Percentiles rank a stretch among this genome's conserved stretches.
Conservation (phyloP, 2,888 invertebrate species). For the Mamestra brassicae region DNA sequence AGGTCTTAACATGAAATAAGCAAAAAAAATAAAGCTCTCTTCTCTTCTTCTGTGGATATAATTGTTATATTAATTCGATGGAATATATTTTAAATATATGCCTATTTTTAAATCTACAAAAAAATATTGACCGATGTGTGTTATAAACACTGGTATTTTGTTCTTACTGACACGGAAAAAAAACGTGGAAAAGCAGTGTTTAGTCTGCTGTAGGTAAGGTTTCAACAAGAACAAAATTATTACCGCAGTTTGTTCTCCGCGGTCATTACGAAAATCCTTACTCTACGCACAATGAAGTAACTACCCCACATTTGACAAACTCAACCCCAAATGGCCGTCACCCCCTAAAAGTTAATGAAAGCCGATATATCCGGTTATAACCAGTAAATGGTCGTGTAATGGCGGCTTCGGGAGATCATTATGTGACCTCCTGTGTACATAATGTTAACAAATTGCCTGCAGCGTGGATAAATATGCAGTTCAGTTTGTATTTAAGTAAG, state of each 20-base stretch:
- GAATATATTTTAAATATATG: too few species aligned
- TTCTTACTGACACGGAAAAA: too few species aligned
- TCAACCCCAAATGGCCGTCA: slow-evolving; percentile 50
- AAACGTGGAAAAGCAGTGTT: too few species aligned
- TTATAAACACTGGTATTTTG: too few species aligned
- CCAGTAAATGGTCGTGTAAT: slow-evolving; percentile 61
- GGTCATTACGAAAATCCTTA: not conserved
- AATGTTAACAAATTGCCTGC: slow-evolving; percentile 61
- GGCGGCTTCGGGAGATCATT: slow-evolving; percentile 66
- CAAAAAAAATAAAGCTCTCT: too few species aligned
- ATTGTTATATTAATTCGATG: too few species aligned
- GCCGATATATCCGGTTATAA: slow-evolving; percentile 57
- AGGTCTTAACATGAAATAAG: too few species aligned
- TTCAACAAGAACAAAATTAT: not conserved
- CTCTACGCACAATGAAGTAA: slow-evolving; percentile 15
- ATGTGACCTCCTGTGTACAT: slow-evolving; percentile 58
- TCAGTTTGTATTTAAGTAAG: slow-evolving; percentile 52
- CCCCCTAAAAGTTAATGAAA: slow-evolving; percentile 71
- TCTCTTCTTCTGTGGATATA: too few species aligned
- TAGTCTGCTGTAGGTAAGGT: too few species aligned
- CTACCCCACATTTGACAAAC: slow-evolving; percentile 30
- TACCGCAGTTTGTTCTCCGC: not conserved
- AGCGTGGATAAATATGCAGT: slow-evolving; percentile 58
- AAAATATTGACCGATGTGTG: too few species aligned
- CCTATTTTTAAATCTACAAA: too few species aligned